phyloP scores from a whole-genome alignment of 2,113 vertebrate species.

The Cyprinodon variegatus region DNA sequence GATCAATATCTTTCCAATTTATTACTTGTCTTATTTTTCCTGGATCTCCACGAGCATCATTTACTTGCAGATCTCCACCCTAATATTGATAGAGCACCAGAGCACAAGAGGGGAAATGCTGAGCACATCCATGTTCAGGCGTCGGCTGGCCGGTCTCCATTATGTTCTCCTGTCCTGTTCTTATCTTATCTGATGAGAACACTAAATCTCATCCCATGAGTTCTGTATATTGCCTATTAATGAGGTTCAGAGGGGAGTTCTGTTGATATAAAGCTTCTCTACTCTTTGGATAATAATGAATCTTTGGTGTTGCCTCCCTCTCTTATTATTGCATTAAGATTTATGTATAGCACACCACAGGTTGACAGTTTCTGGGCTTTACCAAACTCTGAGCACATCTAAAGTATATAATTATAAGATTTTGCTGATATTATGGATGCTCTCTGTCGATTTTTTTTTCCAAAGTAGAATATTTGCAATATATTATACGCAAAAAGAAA shows the following conservation, averaged over 20 bases:
- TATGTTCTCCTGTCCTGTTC: conserved; percentile 13
- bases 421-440: neutral
- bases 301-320: conserved; percentile 37
- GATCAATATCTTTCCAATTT: neutral
- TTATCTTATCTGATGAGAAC: conserved; percentile 50
- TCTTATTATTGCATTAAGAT: conserved; percentile 59
- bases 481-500: neutral
- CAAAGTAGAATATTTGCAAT: neutral
- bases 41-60: neutral
- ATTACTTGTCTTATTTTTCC: neutral
- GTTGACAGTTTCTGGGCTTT: conserved; percentile 21
- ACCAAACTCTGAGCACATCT: neutral
- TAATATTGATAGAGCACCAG: neutral
- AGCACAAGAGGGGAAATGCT: neutral
- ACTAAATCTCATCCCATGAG: conserved; percentile 47
- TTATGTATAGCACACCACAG: conserved; percentile 50
- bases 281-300: conserved; percentile 57
- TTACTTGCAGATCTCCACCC: neutral
- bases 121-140: neutral
- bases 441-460: neutral
- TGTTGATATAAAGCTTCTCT: conserved; percentile 61
- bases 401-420: neutral
- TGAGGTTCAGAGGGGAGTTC: conserved; percentile 53
- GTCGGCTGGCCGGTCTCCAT: conserved; percentile 8
- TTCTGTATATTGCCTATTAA: conserved; percentile 64